Evolutionary conservation across 2,888 invertebrate genomes (phyloP).

Genomic region (Odontothrips loti): DNA sequence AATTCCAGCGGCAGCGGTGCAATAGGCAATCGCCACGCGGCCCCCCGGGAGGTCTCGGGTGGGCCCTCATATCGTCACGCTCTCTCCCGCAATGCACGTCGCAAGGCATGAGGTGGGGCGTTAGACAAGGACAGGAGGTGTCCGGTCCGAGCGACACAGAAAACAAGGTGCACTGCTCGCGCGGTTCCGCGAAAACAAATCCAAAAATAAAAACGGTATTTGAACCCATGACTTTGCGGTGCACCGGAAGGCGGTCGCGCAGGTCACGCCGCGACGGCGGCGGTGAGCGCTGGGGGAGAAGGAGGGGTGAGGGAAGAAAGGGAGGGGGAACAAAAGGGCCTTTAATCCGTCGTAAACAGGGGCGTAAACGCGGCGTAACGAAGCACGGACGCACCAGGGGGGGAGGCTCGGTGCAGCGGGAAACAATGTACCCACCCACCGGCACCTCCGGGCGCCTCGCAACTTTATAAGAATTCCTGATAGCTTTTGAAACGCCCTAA

Average conservation of each 20-base stretch:
- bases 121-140: too few relatives aligned
- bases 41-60: too few relatives aligned
- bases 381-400: not conserved
- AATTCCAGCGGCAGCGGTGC: too few relatives aligned
- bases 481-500: not conserved
- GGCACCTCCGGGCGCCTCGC: not conserved
- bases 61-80: too few relatives aligned
- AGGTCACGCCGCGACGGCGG: not conserved
- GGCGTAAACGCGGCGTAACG: slow-evolving; percentile 3
- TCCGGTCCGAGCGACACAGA: too few relatives aligned
- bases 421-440: not conserved
- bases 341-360: slow-evolving; percentile 14
- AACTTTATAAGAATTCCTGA: slow-evolving; percentile 15
- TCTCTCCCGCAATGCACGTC: too few relatives aligned
- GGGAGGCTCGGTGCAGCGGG: not conserved
- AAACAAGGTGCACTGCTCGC: too few relatives aligned
- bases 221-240: not conserved
- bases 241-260: too few relatives aligned
- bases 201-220: not conserved
- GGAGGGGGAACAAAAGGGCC: not conserved
- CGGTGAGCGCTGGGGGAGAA: not conserved
- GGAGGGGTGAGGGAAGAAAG: not conserved
- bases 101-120: too few relatives aligned
- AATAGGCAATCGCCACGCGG: too few relatives aligned
- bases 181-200: too few relatives aligned